These are phyloP conservation scores for Podarcis cretensis DNA, from an alignment of 2,113 vertebrate species.

Conservation along the genomic window DNA sequence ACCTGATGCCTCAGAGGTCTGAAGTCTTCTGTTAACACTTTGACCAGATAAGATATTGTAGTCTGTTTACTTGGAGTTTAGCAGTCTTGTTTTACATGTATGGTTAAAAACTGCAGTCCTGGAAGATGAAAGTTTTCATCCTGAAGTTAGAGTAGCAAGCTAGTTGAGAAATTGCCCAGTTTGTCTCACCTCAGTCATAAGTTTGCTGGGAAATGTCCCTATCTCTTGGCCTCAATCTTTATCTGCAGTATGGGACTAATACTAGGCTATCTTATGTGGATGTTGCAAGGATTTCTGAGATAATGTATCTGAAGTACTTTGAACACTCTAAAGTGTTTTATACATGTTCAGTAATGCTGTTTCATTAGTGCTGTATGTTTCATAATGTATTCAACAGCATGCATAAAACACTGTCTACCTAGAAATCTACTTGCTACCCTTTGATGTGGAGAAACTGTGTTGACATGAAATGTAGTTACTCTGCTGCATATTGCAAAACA, in stretches of 20 bases:
- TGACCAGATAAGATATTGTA: constrained; percentile 20
- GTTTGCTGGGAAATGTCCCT: not conserved
- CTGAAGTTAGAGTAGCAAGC: not conserved
- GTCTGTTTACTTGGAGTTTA: not conserved
- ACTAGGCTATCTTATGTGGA: not conserved
- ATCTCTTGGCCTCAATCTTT: not conserved
- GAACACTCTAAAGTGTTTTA: not conserved
- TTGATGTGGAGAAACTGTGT: not conserved
- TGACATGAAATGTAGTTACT: not conserved
- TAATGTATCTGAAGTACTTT: not conserved
- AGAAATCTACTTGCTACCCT: not conserved
- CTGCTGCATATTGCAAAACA: not conserved
- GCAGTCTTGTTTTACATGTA: not conserved
- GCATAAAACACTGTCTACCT: not conserved
- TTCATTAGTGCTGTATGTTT: not conserved
- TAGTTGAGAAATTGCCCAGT: not conserved
- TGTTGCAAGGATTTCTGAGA: not conserved
- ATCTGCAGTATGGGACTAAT: not conserved
- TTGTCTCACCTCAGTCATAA: not conserved
- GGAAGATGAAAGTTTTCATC: constrained; percentile 5
- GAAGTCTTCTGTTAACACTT: constrained; percentile 24
- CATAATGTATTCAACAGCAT: not conserved
- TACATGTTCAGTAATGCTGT: not conserved
- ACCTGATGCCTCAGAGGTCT: constrained; percentile 16
- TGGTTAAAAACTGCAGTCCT: not conserved